Percentiles rank a stretch among this genome's conserved stretches.
Evolutionary conservation across 2,888 invertebrate species (phyloP).

Genomic region (Mycalesis mineus): DNA sequence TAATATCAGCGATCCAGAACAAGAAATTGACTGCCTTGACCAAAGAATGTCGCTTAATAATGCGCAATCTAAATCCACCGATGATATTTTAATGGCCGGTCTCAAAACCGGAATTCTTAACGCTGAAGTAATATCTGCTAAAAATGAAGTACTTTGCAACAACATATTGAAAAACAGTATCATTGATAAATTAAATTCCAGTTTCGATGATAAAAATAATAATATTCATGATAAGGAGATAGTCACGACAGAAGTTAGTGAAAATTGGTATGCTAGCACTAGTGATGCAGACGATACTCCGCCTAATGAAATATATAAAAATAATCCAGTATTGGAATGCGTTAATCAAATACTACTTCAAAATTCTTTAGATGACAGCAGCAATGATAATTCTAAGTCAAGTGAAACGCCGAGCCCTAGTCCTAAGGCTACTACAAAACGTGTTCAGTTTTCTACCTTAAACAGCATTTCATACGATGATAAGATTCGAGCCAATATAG

Average conservation of each 20-base stretch:
- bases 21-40: slow-evolving; percentile 61
- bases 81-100: slow-evolving; percentile 53
- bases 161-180: slow-evolving; percentile 52
- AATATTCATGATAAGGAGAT: slow-evolving; percentile 50
- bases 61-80: slow-evolving; percentile 59
- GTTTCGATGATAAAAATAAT: slow-evolving; percentile 60
- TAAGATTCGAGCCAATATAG: slow-evolving; percentile 53
- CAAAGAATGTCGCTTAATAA: slow-evolving; percentile 52
- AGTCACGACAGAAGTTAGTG: slow-evolving; percentile 72
- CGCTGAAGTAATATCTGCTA: slow-evolving; percentile 60
- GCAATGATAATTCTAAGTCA: slow-evolving; percentile 69
- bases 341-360: slow-evolving; percentile 90
- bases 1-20: slow-evolving; percentile 73
- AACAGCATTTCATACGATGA: slow-evolving; percentile 79
- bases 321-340: slow-evolving; percentile 91
- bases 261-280: slow-evolving; percentile 89
- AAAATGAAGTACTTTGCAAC: slow-evolving; percentile 67
- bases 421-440: slow-evolving; percentile 72
- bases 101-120: slow-evolving; percentile 46
- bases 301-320: slow-evolving; percentile 83
- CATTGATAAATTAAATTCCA: slow-evolving; percentile 49
- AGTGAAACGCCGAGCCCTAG: slow-evolving; percentile 72
- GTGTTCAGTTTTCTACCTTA: slow-evolving; percentile 81
- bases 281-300: slow-evolving; percentile 88
- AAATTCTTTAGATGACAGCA: slow-evolving; percentile 81